Base-by-base conservation (phyloP, 1,140 invertebrate species). In the Stratiolaelaps scimitus region DNA sequence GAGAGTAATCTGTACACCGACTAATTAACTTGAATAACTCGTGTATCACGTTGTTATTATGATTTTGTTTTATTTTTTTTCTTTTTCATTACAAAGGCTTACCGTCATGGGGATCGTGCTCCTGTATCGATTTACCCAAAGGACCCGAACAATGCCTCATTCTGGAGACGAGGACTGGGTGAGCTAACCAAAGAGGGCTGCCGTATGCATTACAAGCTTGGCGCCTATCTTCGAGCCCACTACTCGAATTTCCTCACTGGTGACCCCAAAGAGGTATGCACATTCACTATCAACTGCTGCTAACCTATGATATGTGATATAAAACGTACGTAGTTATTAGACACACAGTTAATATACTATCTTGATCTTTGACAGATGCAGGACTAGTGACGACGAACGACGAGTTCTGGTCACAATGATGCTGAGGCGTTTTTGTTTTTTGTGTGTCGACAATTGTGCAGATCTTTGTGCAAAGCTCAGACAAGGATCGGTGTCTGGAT, bases 181-280 rank as follows among this genome's bases (percentile, higher is more conserved):
- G 53, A 60, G 26, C 23, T 60, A 34, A 60, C 53, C 23, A 60
- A 60, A 34, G 53, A 60, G 23, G 53, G 53, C 26, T 60, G 53
- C 34, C 53, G 53, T 26, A 60, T 60, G 53, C 53, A 60, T 23
- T 60, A 60, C 53, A 60, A 60, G 53, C 26, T 60, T 26, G 53
- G 53, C 13, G 10, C 26, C 23, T 60, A 29, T 10, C 53, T 60
- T 15, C 26, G 34, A 5, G 53, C 53, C 15, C 53, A 60, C 23
- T 60, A 60, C 53, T 60, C 53, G 2, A 60, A 60, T 23, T 60
- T 60, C 23, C 26, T 60, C 4, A 60, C 53, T 34, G 53, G 53
- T 2, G 53, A 60, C 23, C 53, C 53, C 53, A 60, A 60, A 60
- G 53, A 60, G 53, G 53, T 60, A 13, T 17, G 53, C 15, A 48